Evolutionary conservation across 2,888 invertebrate genomes (phyloP), one percentile per base, ranked within the genome.

Genomic region (Acronicta leporina): DNA sequence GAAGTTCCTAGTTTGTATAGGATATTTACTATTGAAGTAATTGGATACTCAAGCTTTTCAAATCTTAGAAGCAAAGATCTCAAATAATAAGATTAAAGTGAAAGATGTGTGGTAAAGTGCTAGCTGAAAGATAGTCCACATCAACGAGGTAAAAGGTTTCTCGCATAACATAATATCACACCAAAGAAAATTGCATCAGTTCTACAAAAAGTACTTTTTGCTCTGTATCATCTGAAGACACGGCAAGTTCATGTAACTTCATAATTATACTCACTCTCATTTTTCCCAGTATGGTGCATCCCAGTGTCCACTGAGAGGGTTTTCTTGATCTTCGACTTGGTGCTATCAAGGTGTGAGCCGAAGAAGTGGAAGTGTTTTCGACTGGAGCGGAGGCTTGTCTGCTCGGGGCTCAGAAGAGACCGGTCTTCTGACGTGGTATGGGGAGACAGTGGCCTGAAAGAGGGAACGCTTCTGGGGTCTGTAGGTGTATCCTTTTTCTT

Each of bases 281-380:
- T 90, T 52, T 89, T 84, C 4, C 94, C 95, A n/a, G 94, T 94
- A 56, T 93, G 95, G 78, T 95, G 95, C 90, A 95, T 95, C 27
- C 95, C 95, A 0, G 95, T 94, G 47, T 95, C 95, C 14, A 95
- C 94, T 0, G 94, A 94, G 0, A 94, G 81, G 0, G 95, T 95
- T 70, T 95, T 95, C 85, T 94, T 95, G 56, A 95, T 94, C 71
- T 94, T 94, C 0, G 92, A 88, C 54, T 89, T 92, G 10, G 92
- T 92, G 63, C 75, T 90, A 61, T 94, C 94, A 10, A 94, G 82
- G 54, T 95, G 95, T 0, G 89, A 84, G 1, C 94, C 94, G 53
- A 95, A 94, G 79, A 94, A 92, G 63, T 94, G 93, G 75, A 94
- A 94, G 0, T 92, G 87, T 38, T 91, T 84, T 20, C 84, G 84